Percentiles rank a stretch among this genome's conserved stretches.
Conservation (phyloP, 2,113 vertebrate genomes). For the Gobius niger region DNA sequence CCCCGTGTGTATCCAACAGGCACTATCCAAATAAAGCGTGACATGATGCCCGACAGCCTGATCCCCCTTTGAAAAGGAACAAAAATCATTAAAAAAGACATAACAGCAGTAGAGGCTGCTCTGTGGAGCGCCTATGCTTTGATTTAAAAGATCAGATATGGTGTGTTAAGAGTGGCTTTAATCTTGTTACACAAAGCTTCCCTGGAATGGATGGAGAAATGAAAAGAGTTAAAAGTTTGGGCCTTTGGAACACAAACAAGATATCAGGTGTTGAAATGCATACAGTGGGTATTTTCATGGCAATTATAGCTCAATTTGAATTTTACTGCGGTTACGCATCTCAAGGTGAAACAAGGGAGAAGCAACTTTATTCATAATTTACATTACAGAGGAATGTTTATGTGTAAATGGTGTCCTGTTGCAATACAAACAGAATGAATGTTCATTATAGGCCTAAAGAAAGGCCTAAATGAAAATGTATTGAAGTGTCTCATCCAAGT, state of each 20-base stretch:
- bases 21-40: slow-evolving; percentile 46
- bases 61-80: slow-evolving; percentile 35
- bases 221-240: slow-evolving; percentile 14
- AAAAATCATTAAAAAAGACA: slow-evolving; percentile 42
- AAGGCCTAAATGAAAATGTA: no score
- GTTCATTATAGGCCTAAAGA: no score
- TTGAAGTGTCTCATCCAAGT: no score
- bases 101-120: slow-evolving; percentile 12
- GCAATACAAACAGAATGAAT: no score
- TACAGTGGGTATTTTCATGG: slow-evolving; percentile 17
- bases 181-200: slow-evolving; percentile 59
- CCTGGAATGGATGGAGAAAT: slow-evolving; percentile 41
- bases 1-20: slow-evolving; percentile 44
- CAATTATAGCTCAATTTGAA: no score
- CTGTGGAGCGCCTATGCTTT: slow-evolving; percentile 27
- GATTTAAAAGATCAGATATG: slow-evolving; percentile 45
- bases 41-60: slow-evolving; percentile 33
- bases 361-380: no score
- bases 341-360: no score
- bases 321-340: no score
- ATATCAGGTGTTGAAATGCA: slow-evolving; percentile 25
- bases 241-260: neutral
- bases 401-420: no score
- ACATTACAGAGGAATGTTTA: no score
- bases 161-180: slow-evolving; percentile 46